phyloP scores from a whole-genome alignment of 2,797 vertebrate species.

The Fistularia tabacaria region DNA sequence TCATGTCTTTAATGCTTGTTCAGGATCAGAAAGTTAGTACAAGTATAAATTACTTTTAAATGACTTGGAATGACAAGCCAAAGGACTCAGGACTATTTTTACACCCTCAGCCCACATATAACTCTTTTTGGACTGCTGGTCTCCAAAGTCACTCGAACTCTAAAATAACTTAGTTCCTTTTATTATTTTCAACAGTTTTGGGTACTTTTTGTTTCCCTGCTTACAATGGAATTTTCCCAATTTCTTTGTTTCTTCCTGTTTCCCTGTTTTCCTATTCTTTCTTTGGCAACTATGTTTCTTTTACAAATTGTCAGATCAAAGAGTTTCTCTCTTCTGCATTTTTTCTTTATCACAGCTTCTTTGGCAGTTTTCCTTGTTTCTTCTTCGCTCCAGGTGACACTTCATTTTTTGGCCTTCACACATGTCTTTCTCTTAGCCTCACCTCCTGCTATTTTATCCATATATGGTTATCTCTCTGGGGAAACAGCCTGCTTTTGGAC shows the following conservation, averaged over 20 bases:
- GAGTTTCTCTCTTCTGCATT: slow-evolving; percentile 11
- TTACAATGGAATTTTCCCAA: slow-evolving; percentile 19
- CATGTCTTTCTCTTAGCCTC: slow-evolving; percentile 51
- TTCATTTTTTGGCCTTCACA: slow-evolving; percentile 53
- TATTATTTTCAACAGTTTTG: slow-evolving; percentile 21
- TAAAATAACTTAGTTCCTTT: slow-evolving; percentile 30
- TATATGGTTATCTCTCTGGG: slow-evolving; percentile 66
- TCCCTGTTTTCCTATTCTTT: slow-evolving; percentile 15
- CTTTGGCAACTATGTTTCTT: slow-evolving; percentile 3
- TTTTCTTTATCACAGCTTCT: slow-evolving; percentile 38
- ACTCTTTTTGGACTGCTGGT: background rate
- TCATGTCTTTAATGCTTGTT: too few species aligned
- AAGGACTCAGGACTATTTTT: background rate
- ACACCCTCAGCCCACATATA: background rate
- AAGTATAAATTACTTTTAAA: background rate
- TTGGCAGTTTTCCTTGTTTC: slow-evolving; percentile 35
- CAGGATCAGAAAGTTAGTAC: too few species aligned
- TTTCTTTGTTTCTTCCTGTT: slow-evolving; percentile 7
- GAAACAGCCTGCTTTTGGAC: slow-evolving; percentile 59
- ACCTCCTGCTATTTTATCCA: slow-evolving; percentile 50
- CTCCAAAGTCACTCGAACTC: background rate
- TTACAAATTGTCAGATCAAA: background rate
- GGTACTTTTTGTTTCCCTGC: slow-evolving; percentile 44
- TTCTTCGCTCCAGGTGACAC: slow-evolving; percentile 60
- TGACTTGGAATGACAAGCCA: background rate